Percentiles rank a stretch among this genome's conserved stretches.
Evolutionary conservation across 2,888 invertebrate genomes (phyloP).

Genomic region (Glyphotaelius pellucidus): DNA sequence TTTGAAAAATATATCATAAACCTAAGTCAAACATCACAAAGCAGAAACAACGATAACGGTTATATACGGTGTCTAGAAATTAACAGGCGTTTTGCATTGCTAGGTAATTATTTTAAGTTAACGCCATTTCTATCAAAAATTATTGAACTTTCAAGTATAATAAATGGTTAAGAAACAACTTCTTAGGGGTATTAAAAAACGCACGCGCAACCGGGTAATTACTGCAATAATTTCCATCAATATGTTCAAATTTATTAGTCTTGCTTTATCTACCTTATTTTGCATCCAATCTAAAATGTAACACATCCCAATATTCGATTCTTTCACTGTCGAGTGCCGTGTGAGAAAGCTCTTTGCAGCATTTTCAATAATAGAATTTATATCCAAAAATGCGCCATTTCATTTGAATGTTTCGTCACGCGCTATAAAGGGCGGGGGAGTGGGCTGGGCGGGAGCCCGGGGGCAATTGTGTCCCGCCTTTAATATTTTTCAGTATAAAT

Average conservation of each 20-base stretch:
- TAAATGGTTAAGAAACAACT: too few species aligned
- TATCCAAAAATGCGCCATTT: slow-evolving; percentile 54
- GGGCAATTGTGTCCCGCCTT: slow-evolving; percentile 56
- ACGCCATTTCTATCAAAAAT: too few species aligned
- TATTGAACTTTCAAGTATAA: too few species aligned
- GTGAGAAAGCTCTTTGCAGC: slow-evolving; percentile 3
- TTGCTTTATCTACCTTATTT: background rate
- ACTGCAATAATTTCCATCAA: too few species aligned
- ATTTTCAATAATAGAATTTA: slow-evolving; percentile 52
- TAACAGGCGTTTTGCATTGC: too few species aligned
- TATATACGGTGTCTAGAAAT: too few species aligned
- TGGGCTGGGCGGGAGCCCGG: background rate
- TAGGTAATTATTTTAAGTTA: too few species aligned
- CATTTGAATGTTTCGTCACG: slow-evolving; percentile 60
- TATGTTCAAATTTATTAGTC: background rate
- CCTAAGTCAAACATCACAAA: background rate
- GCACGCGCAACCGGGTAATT: background rate
- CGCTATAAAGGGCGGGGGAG: slow-evolving; percentile 21
- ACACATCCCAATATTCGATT: background rate
- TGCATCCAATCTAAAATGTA: background rate
- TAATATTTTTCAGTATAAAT: slow-evolving; percentile 66
- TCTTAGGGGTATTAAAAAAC: too few species aligned
- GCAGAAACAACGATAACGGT: too few species aligned
- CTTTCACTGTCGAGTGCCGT: background rate
- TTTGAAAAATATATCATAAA: background rate